Evolutionary conservation across 1,140 invertebrate genomes (phyloP).

Genomic region (Euwallacea similis): DNA sequence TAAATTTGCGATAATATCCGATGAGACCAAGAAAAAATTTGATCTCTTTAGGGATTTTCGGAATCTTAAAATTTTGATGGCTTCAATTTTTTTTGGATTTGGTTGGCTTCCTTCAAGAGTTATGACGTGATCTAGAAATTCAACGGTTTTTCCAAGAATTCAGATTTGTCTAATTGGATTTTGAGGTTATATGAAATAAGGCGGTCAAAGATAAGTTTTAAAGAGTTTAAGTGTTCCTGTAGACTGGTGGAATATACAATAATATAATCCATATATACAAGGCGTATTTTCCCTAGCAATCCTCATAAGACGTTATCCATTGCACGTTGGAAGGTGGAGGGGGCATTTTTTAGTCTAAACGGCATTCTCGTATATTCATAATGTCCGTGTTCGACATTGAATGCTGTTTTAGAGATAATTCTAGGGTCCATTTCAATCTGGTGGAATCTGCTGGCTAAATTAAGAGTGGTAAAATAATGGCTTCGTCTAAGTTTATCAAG

Average conservation of each 20-base stretch:
- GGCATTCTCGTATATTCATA: constrained; percentile 6
- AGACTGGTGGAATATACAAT: constrained; percentile 29
- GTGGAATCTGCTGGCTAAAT: too few species aligned
- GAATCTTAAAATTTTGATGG: constrained; percentile 41
- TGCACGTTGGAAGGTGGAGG: too few species aligned
- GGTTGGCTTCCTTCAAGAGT: constrained; percentile 42
- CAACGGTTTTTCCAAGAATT: constrained; percentile 46
- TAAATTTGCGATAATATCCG: constrained; percentile 46
- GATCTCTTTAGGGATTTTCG: constrained; percentile 43
- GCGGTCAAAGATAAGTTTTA: constrained; percentile 31
- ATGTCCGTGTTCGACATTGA: constrained; percentile 11
- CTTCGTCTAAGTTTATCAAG: constrained; percentile 7
- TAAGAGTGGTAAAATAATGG: constrained; percentile 8
- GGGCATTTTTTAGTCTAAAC: constrained; percentile 2
- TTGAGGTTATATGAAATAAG: constrained; percentile 33
- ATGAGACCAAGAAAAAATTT: constrained; percentile 44
- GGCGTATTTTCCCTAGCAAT: too few species aligned
- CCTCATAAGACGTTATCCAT: too few species aligned
- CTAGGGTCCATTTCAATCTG: neutral
- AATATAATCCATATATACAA: constrained; percentile 40
- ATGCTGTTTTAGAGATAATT: neutral
- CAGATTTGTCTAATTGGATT: constrained; percentile 39
- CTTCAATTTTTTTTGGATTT: constrained; percentile 41
- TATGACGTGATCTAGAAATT: constrained; percentile 44
- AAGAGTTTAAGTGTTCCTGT: constrained; percentile 28